Conservation (phyloP, 2,888 invertebrate species). For the Acronicta psi region DNA sequence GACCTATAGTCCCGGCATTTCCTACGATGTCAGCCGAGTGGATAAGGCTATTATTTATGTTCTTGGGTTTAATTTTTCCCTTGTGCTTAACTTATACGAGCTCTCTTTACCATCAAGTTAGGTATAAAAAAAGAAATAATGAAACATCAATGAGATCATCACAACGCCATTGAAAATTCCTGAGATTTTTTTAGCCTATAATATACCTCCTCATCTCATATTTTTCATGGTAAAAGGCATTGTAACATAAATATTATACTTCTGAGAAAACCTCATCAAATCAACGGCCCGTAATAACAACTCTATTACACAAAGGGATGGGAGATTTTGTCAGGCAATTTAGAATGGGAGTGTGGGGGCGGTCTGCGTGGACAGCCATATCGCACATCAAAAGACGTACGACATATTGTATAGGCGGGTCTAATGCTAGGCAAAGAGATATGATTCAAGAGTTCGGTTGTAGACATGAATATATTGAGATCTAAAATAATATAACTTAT, state of each 20-base stretch:
- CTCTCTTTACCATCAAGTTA: neutral
- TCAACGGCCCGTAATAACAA: conserved; percentile 83
- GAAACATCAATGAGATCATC: conserved; percentile 1
- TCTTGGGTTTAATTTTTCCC: conserved; percentile 19
- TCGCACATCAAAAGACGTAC: conserved; percentile 60
- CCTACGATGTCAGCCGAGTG: conserved; percentile 58
- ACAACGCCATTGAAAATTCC: neutral
- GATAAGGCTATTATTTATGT: conserved; percentile 59
- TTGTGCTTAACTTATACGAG: conserved; percentile 4
- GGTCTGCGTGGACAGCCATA: conserved; percentile 64
- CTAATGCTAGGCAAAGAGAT: conserved; percentile 26
- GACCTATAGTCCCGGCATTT: conserved; percentile 60
- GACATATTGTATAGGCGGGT: conserved; percentile 58
- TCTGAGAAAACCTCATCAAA: conserved; percentile 73
- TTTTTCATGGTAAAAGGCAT: conserved; percentile 26
- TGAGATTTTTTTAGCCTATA: neutral
- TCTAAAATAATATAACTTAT: neutral
- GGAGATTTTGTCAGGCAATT: conserved; percentile 81
- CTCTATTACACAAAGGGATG: conserved; percentile 81
- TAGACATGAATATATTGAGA: conserved; percentile 8
- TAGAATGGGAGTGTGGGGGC: conserved; percentile 73
- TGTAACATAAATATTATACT: conserved; percentile 49
- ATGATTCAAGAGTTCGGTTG: conserved; percentile 12
- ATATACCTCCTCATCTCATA: conserved; percentile 3
- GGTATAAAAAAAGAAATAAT: neutral